These are phyloP conservation scores for Microvelia longipes DNA, from an alignment of 1,140 invertebrate genomes.

Conservation along the genomic window DNA sequence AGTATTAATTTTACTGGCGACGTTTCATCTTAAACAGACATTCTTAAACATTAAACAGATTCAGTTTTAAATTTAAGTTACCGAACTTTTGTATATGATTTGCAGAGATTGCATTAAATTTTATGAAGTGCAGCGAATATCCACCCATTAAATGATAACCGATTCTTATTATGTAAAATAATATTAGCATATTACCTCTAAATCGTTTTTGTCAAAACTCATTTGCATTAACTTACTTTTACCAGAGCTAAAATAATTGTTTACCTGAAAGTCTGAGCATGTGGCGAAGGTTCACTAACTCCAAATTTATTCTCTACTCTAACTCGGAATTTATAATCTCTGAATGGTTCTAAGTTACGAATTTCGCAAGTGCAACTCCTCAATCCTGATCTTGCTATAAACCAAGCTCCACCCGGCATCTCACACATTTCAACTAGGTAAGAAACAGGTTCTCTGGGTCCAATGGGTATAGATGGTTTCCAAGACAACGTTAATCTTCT, in stretches of 20 bases:
- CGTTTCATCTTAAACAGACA: no score
- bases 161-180: background rate
- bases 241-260: no score
- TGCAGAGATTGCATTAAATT: no score
- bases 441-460: conserved; percentile 66
- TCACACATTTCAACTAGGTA: conserved; percentile 90
- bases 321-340: conserved; percentile 81
- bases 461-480: conserved; percentile 73
- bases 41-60: no score
- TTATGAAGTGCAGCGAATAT: no score
- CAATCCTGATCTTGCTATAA: conserved; percentile 60
- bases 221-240: no score
- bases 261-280: conserved; percentile 54
- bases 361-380: conserved; percentile 73
- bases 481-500: conserved; percentile 70
- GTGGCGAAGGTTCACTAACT: conserved; percentile 88
- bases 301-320: conserved; percentile 92
- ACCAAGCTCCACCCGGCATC: conserved; percentile 74
- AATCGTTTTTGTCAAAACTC: no score
- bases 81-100: no score
- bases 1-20: no score
- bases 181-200: background rate
- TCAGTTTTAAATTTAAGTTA: no score
- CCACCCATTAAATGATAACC: no score
- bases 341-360: conserved; percentile 61